Base-by-base conservation (phyloP, 1,140 invertebrate species). In the Phenacoccus solenopsis region DNA sequence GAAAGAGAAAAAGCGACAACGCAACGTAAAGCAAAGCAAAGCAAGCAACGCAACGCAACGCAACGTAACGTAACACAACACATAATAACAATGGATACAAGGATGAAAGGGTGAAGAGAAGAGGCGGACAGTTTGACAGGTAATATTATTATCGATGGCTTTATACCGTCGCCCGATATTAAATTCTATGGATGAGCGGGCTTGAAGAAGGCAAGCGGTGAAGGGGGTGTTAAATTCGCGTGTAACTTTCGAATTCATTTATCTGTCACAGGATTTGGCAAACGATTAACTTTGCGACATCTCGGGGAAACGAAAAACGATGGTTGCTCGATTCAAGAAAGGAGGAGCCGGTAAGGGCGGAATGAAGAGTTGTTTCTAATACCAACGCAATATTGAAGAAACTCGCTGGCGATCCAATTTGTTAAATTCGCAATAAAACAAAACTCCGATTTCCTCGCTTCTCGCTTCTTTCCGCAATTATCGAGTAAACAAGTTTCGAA, bases 241-340 rank as follows among this genome's bases (percentile, higher is more conserved):
- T 64, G 59, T 64, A 64, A 64, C 59, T 64, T 64, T 64, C 25
- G 25, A 64, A 64, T 64, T 64, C 59, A 64, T 64, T 64, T 64
- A 64, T 64, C 59, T 64, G 59, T 64, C 59, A 64, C 59, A 9
- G 59, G 59, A 64, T 64, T 64, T 64, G 59, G 59, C 59, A 64
- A 64, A 64, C 59, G 59, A 64, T 64, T 64, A 64, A 64, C 59
- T 64, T 64, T 64, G 59, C 59, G 59, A 64, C 59, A 64, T 64
- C 38, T 49, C 38, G 38, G 38, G 38, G 20, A 49, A 49, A 49
- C 38, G 38, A 49, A 49, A 49, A 49, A 49, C 38, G 38, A 49
- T 49, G 38, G 38, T 49, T 49, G 38, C 38, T 49, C 20, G 38
- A 49, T 49, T 49, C 38, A n/a, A n/a, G n/a, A n/a, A n/a, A n/a